Evolutionary conservation across 2,113 vertebrate genomes (phyloP).

Genomic region (human): DNA sequence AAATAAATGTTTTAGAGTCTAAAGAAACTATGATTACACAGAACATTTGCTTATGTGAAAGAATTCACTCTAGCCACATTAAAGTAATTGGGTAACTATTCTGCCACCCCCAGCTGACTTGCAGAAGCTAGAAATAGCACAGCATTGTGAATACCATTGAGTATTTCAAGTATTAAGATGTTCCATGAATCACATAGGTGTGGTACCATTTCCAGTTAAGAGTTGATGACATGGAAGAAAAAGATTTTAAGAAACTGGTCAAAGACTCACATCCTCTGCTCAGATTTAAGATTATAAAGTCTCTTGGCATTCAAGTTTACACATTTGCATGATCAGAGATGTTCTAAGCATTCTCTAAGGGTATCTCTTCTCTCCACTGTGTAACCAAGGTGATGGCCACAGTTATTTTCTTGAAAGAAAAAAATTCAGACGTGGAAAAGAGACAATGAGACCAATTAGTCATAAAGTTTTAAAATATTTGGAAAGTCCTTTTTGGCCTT

Average conservation of each 20-base stretch:
- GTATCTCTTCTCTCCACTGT: neutral
- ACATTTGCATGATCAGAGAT: neutral
- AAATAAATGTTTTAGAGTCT: neutral
- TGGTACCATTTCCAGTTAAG: constrained; percentile 7
- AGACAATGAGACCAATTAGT: neutral
- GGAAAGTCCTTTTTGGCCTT: neutral
- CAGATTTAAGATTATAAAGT: neutral
- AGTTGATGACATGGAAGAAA: neutral
- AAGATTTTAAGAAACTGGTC: neutral
- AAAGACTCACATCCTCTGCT: neutral
- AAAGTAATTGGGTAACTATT: neutral
- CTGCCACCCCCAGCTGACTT: neutral
- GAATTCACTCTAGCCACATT: neutral
- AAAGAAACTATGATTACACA: neutral
- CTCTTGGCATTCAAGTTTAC: neutral
- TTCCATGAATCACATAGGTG: neutral
- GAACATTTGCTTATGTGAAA: neutral
- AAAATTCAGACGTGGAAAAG: neutral
- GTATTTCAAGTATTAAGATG: neutral
- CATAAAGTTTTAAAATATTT: neutral
- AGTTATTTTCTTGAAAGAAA: neutral
- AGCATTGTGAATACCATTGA: neutral
- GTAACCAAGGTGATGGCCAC: neutral
- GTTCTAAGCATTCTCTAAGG: neutral
- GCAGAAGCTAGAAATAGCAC: neutral